phyloP scores from a whole-genome alignment of 2,888 invertebrate genomes.

The Sericinus montela region DNA sequence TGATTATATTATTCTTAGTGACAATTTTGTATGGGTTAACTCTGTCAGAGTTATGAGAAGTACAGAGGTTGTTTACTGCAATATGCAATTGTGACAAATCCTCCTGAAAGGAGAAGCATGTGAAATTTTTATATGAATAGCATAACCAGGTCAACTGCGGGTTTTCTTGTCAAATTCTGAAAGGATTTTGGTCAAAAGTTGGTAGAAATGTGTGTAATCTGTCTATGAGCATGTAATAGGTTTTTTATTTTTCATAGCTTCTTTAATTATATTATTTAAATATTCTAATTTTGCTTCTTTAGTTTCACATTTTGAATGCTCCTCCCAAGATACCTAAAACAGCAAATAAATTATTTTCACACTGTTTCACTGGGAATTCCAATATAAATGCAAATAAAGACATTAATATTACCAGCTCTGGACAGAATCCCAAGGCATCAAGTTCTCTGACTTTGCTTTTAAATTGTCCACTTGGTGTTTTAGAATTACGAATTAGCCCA shows the following conservation, averaged over 20 bases:
- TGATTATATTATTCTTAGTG: no score
- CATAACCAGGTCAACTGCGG: no score
- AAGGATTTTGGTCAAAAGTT: no score
- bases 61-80: no score
- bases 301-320: constrained; percentile 53
- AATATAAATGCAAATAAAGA: neutral
- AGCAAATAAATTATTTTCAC: no score
- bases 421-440: constrained; percentile 77
- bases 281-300: constrained; percentile 48
- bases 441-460: constrained; percentile 83
- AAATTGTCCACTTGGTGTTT: constrained; percentile 76
- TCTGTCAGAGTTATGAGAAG: no score
- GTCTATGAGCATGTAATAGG: neutral
- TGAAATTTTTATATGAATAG: no score
- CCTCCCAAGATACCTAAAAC: constrained; percentile 75
- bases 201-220: no score
- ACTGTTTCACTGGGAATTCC: neutral
- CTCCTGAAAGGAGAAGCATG: no score
- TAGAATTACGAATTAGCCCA: constrained; percentile 71
- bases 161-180: no score
- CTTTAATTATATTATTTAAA: constrained; percentile 45
- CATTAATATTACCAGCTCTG: constrained; percentile 68
- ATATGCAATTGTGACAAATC: no score
- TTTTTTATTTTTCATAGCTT: constrained; percentile 34
- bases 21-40: no score